Base-by-base conservation (phyloP, 2,113 vertebrate species). In the Labrus mixtus region DNA sequence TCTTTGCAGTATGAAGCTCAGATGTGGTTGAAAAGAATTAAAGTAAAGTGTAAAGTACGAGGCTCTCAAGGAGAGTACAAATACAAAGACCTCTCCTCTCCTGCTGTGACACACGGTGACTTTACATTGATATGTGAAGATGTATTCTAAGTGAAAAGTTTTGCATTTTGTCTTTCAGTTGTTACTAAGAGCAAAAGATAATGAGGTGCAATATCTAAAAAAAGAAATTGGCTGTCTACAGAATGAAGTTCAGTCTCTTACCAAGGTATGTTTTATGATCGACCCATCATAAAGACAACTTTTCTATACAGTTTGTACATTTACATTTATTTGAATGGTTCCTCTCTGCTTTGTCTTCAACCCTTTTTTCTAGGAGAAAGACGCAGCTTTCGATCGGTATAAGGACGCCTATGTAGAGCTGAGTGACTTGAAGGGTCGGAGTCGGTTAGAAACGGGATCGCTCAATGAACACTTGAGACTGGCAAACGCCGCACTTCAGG, bases 211-310 rank as follows among this genome's bases (percentile, higher is more conserved):
- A 79, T 97, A 95, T 37, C 93, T 99, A 17, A 96, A 96, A 77
- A 96, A 95, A 83, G 96, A 99, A 90, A 94, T 98, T 61, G 93
- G 93, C 86, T 97, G 96, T 78, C 94, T 99, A n/a, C 95, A 96
- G 64, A 95, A 95, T 10, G 96, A 98, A 89, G 92, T 98, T 1
- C 96, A 96, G 76, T 94, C 91, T 82, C 93, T 98, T 70, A 95
- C 95, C 15, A 96, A 96, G 96, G 98, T 98, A 11, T 8, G 46
- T 46, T 60, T 45, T 1, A 54, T 63, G 1, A 23, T 65, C 19
- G 46, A 9, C 59, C 15, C 23, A 51, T 63, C 4, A 20, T 22
- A 45, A 37, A 39, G 23, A 48, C 41, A 6, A 36, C 19, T 41
- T 11, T 50, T 16, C 13, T 17, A 3, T 1, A 22, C n/a, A n/a